A percentile compares a stretch with the other conserved stretches of the same genome.
Evolutionary conservation across 2,888 invertebrate species (phyloP).

Genomic region (Gonocerus acuteangulatus): DNA sequence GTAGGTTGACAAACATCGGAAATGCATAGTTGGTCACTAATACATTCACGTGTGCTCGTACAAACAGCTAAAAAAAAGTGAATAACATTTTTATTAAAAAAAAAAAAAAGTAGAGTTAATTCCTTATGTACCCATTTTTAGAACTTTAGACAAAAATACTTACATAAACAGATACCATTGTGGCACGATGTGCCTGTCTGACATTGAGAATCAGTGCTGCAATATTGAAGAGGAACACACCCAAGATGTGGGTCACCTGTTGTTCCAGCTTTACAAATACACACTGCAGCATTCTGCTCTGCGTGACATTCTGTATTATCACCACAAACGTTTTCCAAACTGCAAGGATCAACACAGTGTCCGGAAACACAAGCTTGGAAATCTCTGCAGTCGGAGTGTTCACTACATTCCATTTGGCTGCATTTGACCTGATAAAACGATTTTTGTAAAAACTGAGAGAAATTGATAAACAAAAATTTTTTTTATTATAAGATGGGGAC

Average conservation of each 20-base stretch:
- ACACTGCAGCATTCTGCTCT: slow-evolving; percentile 70
- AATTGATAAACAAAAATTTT: too few species aligned
- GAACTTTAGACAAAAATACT: slow-evolving; percentile 40
- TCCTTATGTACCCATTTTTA: too few species aligned
- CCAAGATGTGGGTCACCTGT: slow-evolving; percentile 82
- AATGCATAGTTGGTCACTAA: slow-evolving; percentile 76
- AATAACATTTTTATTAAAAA: slow-evolving; percentile 9
- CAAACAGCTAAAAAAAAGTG: slow-evolving; percentile 58
- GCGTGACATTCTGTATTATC: slow-evolving; percentile 67
- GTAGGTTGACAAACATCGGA: slow-evolving; percentile 78
- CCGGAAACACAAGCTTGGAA: slow-evolving; percentile 67
- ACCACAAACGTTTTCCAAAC: slow-evolving; percentile 73
- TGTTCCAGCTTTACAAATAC: slow-evolving; percentile 73
- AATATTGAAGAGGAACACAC: slow-evolving; percentile 74
- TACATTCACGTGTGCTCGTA: slow-evolving; percentile 72
- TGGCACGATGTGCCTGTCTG: slow-evolving; percentile 75
- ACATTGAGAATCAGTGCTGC: slow-evolving; percentile 71
- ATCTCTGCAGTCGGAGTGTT: slow-evolving; percentile 64
- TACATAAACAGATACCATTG: slow-evolving; percentile 69
- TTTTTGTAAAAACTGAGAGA: neutral
- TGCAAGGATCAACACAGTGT: slow-evolving; percentile 74
- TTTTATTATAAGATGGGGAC: too few species aligned
- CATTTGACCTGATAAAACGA: slow-evolving; percentile 52
- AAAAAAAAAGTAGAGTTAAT: slow-evolving; percentile 5
- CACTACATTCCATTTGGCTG: slow-evolving; percentile 64